phyloP scores from a whole-genome alignment of 2,113 vertebrate species.

The Gracilinanus agilis region DNA sequence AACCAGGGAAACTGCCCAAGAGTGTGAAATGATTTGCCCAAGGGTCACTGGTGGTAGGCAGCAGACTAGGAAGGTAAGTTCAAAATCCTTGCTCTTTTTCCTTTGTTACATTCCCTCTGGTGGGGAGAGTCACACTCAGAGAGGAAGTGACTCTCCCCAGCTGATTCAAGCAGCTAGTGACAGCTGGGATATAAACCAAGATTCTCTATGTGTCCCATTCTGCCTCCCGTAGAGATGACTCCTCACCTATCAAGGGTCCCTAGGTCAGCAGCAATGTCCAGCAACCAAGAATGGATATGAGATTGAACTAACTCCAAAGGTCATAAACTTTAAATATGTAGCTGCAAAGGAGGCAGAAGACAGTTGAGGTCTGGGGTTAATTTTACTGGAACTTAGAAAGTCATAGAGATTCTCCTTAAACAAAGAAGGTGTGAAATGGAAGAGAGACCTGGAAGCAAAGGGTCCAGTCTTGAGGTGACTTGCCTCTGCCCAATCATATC shows the following conservation, averaged over 20 bases:
- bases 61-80: background rate
- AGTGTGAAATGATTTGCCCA: background rate
- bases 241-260: background rate
- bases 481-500: conserved; percentile 28
- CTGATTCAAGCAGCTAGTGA: background rate
- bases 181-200: background rate
- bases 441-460: background rate
- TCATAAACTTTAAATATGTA: background rate
- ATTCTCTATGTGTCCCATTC: background rate
- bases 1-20: background rate
- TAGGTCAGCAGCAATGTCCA: background rate
- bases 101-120: background rate
- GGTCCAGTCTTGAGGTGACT: conserved; percentile 22
- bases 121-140: background rate
- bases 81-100: background rate
- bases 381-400: conserved; percentile 75
- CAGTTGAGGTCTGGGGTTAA: conserved; percentile 38
- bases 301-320: background rate
- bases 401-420: conserved; percentile 57
- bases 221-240: background rate
- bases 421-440: conserved; percentile 45
- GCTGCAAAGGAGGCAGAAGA: background rate
- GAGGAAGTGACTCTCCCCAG: background rate
- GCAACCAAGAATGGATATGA: background rate
- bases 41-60: background rate